A percentile compares a stretch with the other conserved stretches of the same genome.
Evolutionary conservation across 2,797 vertebrate species (phyloP).

Genomic region (Lycodopsis pacificus): DNA sequence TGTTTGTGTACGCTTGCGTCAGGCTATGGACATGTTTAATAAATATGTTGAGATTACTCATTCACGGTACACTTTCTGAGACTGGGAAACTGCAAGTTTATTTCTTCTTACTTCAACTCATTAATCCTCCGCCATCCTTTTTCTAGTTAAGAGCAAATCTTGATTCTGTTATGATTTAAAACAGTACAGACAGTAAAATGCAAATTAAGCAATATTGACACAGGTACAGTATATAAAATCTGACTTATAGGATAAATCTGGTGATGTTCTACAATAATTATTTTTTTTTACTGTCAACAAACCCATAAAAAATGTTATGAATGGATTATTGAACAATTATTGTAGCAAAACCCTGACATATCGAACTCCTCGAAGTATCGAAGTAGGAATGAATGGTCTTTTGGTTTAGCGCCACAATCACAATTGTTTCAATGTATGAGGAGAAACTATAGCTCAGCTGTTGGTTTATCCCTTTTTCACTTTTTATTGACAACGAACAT

Average conservation of each 20-base stretch:
- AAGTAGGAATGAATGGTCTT: neutral
- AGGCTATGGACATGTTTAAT: constrained; percentile 30
- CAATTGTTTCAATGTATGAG: neutral
- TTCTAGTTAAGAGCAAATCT: neutral
- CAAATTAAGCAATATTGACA: neutral
- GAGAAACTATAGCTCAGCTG: too few species aligned
- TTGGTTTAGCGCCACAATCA: neutral
- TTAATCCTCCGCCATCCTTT: neutral
- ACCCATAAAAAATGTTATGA: neutral
- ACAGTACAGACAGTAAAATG: neutral
- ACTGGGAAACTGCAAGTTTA: neutral
- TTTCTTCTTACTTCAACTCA: neutral
- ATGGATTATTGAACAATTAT: neutral
- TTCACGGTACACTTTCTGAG: constrained; percentile 3
- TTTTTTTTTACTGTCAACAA: neutral
- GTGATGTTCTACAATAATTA: neutral
- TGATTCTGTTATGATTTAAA: neutral
- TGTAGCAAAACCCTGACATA: neutral
- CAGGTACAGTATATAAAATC: neutral
- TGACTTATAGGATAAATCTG: neutral
- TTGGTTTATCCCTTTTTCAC: neutral
- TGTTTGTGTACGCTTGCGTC: constrained; percentile 26
- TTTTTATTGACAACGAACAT: neutral
- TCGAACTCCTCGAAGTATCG: neutral
- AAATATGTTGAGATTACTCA: constrained; percentile 26